These are phyloP conservation scores for Eulemur rufifrons DNA, from an alignment of 2,113 vertebrate genomes.

Conservation along the genomic window DNA sequence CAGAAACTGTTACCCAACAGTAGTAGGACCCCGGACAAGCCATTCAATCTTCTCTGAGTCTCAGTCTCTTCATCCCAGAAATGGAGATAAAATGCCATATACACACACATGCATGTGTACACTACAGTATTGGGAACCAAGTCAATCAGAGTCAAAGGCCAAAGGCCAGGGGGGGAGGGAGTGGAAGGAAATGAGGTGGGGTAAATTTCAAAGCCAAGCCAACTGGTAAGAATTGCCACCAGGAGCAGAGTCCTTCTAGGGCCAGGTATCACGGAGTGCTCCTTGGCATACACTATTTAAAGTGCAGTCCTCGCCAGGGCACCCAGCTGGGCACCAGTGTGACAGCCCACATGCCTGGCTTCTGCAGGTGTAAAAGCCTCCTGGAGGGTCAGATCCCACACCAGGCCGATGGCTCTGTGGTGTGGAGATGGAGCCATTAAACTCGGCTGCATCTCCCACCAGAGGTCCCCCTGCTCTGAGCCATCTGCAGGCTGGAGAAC, in stretches of 20 bases:
- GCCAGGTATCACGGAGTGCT: background rate
- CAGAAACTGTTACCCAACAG: background rate
- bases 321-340: background rate
- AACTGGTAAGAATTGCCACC: background rate
- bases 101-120: background rate
- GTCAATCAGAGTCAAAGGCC: background rate
- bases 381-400: background rate
- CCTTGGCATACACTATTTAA: background rate
- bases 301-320: background rate
- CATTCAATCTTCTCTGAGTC: background rate
- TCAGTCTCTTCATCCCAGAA: constrained; percentile 19
- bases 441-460: background rate
- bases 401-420: background rate
- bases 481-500: background rate
- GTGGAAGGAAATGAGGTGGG: background rate
- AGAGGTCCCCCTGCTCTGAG: background rate
- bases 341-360: background rate
- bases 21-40: background rate
- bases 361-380: background rate
- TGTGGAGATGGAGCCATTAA: background rate
- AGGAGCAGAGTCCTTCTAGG: background rate
- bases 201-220: background rate
- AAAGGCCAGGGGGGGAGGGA: background rate
- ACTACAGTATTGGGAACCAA: background rate
- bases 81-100: background rate